Percentiles rank a stretch among this genome's conserved stretches.
phyloP scores from a whole-genome alignment of 2,888 invertebrate genomes.

The Aphodius sticticus region DNA sequence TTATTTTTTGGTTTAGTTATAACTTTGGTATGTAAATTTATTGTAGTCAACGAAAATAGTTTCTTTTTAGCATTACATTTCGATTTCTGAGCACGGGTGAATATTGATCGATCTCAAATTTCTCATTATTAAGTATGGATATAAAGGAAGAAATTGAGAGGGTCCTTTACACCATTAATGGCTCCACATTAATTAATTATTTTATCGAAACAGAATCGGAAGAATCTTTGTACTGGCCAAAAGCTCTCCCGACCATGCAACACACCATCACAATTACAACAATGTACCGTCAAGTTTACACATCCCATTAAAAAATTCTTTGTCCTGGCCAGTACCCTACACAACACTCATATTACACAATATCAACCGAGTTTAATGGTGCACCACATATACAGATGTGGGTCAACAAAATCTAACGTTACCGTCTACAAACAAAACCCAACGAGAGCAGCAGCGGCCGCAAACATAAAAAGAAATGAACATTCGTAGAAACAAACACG shows the following conservation, averaged over 20 bases:
- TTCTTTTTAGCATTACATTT: too few relatives aligned
- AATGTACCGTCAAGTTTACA: not conserved
- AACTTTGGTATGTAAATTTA: too few relatives aligned
- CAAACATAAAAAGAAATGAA: not conserved
- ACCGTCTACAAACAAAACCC: not conserved
- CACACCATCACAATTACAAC: not conserved
- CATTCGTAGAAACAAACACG: not conserved
- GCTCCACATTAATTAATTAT: too few relatives aligned
- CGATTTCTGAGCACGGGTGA: too few relatives aligned
- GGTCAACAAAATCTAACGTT: conserved; percentile 4
- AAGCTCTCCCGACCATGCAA: too few relatives aligned
- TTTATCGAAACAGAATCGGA: too few relatives aligned
- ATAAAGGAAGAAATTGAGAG: too few relatives aligned
- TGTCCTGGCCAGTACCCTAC: not conserved
- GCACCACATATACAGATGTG: not conserved
- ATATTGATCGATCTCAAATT: too few relatives aligned
- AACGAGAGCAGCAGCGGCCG: not conserved
- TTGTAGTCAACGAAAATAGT: too few relatives aligned
- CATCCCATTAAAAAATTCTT: not conserved
- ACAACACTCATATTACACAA: not conserved
- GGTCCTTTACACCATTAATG: too few relatives aligned
- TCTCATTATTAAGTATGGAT: too few relatives aligned
- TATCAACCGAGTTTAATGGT: not conserved
- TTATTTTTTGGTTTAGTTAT: too few relatives aligned
- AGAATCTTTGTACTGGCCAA: not conserved